These are phyloP conservation scores for Trissoscelio sp. DNA, from an alignment of 2,888 invertebrate species.

Conservation along the genomic window DNA sequence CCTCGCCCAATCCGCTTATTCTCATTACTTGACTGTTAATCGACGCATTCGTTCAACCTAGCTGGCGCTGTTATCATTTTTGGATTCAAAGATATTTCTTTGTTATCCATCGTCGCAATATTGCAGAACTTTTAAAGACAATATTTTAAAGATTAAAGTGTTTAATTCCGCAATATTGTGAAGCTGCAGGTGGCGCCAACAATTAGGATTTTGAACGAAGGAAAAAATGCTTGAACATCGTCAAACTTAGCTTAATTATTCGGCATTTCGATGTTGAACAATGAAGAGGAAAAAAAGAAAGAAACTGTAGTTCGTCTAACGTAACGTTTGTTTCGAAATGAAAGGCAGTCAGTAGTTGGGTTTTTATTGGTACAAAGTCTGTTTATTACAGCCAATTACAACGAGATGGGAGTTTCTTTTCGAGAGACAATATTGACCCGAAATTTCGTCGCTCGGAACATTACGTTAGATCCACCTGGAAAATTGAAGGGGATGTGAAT, in stretches of 20 bases:
- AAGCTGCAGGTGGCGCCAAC: not conserved
- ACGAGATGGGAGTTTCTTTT: not conserved
- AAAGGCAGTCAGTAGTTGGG: conserved; percentile 13
- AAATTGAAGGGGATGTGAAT: not conserved
- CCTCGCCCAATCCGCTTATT: conserved; percentile 6
- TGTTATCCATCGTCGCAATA: not conserved
- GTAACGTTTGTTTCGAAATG: conserved; percentile 55
- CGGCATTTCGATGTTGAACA: conserved; percentile 38
- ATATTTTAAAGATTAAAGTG: too few relatives aligned
- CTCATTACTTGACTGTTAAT: conserved; percentile 23
- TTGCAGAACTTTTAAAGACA: not conserved
- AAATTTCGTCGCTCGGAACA: conserved; percentile 47
- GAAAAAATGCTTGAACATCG: conserved; percentile 27
- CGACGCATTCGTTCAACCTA: not conserved
- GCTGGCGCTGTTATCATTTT: not conserved
- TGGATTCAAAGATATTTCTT: not conserved
- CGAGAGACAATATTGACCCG: not conserved
- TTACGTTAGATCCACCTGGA: conserved; percentile 64
- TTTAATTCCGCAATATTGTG: not conserved
- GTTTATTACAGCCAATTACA: conserved; percentile 55
- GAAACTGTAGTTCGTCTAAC: conserved; percentile 51
- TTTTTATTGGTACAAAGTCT: not conserved
- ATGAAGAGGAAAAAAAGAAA: conserved; percentile 7
- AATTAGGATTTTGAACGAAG: not conserved
- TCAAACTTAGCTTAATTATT: conserved; percentile 48